Percentiles rank a stretch among this genome's conserved stretches.
Conservation (phyloP, 2,113 vertebrate genomes). For the Mobula hypostoma region DNA sequence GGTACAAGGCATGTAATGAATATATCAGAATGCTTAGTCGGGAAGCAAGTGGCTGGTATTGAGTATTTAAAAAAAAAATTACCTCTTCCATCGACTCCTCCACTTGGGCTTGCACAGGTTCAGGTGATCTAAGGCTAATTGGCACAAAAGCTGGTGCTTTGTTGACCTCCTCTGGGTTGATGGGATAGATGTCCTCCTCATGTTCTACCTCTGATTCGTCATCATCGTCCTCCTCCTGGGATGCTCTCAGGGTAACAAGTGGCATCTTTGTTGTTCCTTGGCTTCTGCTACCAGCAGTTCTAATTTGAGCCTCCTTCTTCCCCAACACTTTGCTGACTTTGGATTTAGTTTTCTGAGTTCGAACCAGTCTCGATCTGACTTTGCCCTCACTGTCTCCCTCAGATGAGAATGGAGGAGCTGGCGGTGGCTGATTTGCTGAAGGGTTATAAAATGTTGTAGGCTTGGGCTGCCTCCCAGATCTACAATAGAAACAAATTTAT, state of each 20-base stretch:
- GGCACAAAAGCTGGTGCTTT: slow-evolving; percentile 76
- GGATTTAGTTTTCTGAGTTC: slow-evolving; percentile 51
- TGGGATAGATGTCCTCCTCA: slow-evolving; percentile 52
- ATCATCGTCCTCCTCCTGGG: slow-evolving; percentile 63
- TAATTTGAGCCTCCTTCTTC: slow-evolving; percentile 47
- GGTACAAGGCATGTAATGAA: background rate
- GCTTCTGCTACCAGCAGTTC: slow-evolving; percentile 47
- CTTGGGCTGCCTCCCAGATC: slow-evolving; percentile 59
- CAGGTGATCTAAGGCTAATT: slow-evolving; percentile 67
- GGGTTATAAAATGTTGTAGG: slow-evolving; percentile 51
- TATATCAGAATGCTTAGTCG: too few relatives aligned
- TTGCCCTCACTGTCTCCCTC: slow-evolving; percentile 44
- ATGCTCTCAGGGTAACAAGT: slow-evolving; percentile 74
- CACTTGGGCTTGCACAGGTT: slow-evolving; percentile 61
- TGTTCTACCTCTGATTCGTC: slow-evolving; percentile 47
- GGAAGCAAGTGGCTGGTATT: too few relatives aligned
- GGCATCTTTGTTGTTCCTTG: slow-evolving; percentile 55
- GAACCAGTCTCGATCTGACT: slow-evolving; percentile 43
- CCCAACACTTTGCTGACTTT: slow-evolving; percentile 47
- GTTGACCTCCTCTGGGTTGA: slow-evolving; percentile 64
- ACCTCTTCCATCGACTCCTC: slow-evolving; percentile 89
- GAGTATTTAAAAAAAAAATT: slow-evolving; percentile 22
- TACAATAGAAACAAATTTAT: slow-evolving; percentile 36
- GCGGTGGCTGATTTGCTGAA: slow-evolving; percentile 43
- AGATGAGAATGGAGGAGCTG: slow-evolving; percentile 43